Evolutionary conservation across 2,113 vertebrate genomes (phyloP), one percentile per base, ranked within the genome.

Genomic region (Tupaia tana): DNA sequence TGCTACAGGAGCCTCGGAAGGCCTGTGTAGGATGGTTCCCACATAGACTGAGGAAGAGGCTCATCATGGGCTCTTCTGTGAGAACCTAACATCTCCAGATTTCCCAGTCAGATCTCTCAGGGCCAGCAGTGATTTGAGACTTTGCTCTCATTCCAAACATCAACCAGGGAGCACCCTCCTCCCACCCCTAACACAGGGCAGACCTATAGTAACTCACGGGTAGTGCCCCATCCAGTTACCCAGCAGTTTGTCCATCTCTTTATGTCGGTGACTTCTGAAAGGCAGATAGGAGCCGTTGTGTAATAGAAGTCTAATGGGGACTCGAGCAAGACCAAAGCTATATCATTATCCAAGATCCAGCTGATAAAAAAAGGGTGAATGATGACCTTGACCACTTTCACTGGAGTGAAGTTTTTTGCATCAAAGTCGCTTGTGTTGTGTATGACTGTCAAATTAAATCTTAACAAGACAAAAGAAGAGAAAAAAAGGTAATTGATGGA

Each of bases 251-350:
- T 92, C 98, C 98, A 98, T 0, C 0, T 63, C 1, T 24, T 0
- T 18, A 9, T 1, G 66, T 96, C 64, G 0, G 67, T 14, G 4
- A 96, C 58, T 19, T 90, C 69, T 9, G 95, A 90, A 54, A 97
- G 74, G 81, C 97, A 97, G 73, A 98, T 64, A 13, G 95, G 91
- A 1, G 9, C 22, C 20, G 11, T 82, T 1, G 43, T 43, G 22
- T 12, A 10, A 70, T 61, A 27, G 19, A 97, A 4, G 8, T 29
- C 7, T 27, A 98, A 24, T 4, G 97, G 96, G 10, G 66, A 56
- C 11, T 85, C 13, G 14, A 98, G 96, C 88, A 97, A 85, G 19
- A 98, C 52, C 63, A 98, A 88, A 59, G 97, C 97, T 1, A 98
- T 95, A 84, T 98, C 98, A 19, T 97, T 93, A 34, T 97, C 66